phyloP scores from a whole-genome alignment of 1,140 invertebrate species.

The Episyrphus balteatus region DNA sequence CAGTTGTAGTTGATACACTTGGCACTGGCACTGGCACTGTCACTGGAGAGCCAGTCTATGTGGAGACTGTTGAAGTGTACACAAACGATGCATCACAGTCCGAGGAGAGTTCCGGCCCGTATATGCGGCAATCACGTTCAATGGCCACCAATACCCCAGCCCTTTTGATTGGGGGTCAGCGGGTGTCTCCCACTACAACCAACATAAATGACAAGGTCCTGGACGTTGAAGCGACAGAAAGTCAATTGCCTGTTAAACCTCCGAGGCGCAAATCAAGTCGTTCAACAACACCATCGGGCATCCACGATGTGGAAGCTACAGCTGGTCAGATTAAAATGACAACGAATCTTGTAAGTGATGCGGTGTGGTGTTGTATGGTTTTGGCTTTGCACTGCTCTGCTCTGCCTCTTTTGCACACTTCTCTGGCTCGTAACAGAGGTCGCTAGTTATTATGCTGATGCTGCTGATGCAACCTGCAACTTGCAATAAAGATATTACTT shows the following conservation, averaged over 20 bases:
- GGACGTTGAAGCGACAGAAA: background rate
- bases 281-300: constrained; percentile 24
- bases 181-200: background rate
- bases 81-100: no score
- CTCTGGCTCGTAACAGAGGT: no score
- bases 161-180: constrained; percentile 16
- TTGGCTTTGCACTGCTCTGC: no score
- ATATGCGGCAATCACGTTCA: constrained; percentile 10
- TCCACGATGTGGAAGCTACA: constrained; percentile 3
- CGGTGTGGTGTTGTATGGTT: background rate
- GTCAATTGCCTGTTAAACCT: constrained; percentile 20
- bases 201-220: background rate
- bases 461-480: no score
- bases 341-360: constrained; percentile 5
- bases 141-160: constrained; percentile 32
- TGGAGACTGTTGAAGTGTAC: constrained; percentile 10
- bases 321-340: background rate
- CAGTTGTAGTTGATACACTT: constrained; percentile 1
- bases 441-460: no score
- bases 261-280: constrained; percentile 28
- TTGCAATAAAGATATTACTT: no score
- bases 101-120: no score
- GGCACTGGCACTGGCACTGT: background rate
- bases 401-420: no score
- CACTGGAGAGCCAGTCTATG: constrained; percentile 23